phyloP scores from a whole-genome alignment of 2,888 invertebrate genomes.

The Amaurobius ferox region DNA sequence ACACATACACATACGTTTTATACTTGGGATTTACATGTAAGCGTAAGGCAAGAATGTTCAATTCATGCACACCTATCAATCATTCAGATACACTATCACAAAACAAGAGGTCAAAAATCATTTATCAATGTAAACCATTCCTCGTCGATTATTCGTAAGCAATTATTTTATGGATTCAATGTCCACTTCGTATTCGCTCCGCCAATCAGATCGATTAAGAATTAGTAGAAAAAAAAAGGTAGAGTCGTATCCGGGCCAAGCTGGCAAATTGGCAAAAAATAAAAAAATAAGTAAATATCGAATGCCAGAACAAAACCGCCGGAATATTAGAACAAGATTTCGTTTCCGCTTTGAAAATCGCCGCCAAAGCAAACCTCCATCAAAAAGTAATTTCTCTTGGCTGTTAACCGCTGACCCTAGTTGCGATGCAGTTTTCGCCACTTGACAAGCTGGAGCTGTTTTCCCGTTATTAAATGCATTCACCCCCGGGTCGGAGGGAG shows the following conservation, averaged over 20 bases:
- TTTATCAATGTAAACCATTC: background rate
- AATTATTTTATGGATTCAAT: conserved; percentile 6
- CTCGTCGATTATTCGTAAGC: background rate
- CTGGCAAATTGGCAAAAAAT: background rate
- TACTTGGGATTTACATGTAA: too few relatives aligned
- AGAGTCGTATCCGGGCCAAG: conserved; percentile 21
- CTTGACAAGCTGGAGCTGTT: conserved; percentile 19
- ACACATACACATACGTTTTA: too few relatives aligned
- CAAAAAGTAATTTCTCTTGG: conserved; percentile 48
- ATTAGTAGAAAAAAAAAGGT: background rate
- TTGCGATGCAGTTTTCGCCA: conserved; percentile 1
- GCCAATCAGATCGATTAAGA: background rate
- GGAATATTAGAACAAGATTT: background rate
- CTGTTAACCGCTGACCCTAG: conserved; percentile 54
- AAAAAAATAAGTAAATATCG: conserved; percentile 3
- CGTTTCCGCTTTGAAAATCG: conserved; percentile 7
- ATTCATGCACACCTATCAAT: too few relatives aligned
- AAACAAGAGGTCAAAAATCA: background rate
- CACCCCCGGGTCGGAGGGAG: background rate
- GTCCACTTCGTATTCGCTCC: background rate
- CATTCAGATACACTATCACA: too few relatives aligned
- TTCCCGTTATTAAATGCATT: conserved; percentile 34
- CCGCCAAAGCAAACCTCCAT: conserved; percentile 42
- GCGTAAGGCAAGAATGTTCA: too few relatives aligned
- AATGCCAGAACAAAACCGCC: conserved; percentile 6